Evolutionary conservation across 2,888 invertebrate genomes (phyloP).

Genomic region (Pegoplata infirma): DNA sequence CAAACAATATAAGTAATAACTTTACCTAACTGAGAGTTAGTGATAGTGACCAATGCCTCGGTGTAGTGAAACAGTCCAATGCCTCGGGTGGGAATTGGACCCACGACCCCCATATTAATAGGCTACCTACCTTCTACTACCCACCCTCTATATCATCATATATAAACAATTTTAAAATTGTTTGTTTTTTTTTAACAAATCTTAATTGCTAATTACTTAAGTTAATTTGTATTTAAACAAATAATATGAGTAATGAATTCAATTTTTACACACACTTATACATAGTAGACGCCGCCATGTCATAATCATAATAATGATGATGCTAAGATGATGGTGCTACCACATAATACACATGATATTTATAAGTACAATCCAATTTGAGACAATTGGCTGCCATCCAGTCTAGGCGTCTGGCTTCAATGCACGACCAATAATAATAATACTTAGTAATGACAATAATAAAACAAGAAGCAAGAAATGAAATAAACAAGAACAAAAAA

Average conservation of each 20-base stretch:
- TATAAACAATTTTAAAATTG: too few species aligned
- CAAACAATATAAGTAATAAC: too few species aligned
- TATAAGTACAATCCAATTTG: background rate
- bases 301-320: slow-evolving; percentile 4
- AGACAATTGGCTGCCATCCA: slow-evolving; percentile 65
- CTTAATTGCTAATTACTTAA: background rate
- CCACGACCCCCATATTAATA: too few species aligned
- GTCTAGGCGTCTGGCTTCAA: slow-evolving; percentile 66
- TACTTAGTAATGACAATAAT: slow-evolving; percentile 53
- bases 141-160: too few species aligned
- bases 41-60: too few species aligned
- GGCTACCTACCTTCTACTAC: too few species aligned
- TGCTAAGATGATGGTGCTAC: background rate
- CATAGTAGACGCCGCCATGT: slow-evolving; percentile 19
- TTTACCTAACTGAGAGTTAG: too few species aligned
- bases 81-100: too few species aligned
- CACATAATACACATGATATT: background rate
- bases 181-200: too few species aligned
- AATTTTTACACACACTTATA: slow-evolving; percentile 4
- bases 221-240: background rate
- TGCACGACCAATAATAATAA: slow-evolving; percentile 60
- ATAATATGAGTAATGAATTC: slow-evolving; percentile 23
- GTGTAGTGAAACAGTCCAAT: too few species aligned
- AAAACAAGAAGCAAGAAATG: background rate
- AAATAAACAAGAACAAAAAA: background rate